These are phyloP conservation scores for Battus philenor DNA, from an alignment of 1,140 invertebrate genomes.

Conservation along the genomic window DNA sequence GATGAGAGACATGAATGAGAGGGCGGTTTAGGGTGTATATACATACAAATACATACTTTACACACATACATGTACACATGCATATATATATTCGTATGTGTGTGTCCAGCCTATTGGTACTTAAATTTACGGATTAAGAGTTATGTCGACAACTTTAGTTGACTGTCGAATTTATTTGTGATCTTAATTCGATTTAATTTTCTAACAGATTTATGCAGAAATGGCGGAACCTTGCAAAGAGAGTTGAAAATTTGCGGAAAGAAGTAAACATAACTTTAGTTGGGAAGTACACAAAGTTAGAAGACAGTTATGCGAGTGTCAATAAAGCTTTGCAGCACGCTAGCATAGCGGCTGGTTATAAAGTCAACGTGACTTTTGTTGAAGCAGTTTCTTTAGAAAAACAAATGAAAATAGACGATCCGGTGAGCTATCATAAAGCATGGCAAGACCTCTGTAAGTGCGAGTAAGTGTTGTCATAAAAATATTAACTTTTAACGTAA, in stretches of 20 bases:
- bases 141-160: no score
- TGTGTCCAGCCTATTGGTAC: no score
- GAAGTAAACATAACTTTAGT: constrained; percentile 95
- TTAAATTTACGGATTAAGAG: no score
- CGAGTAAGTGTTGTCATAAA: constrained; percentile 84
- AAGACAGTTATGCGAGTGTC: constrained; percentile 98
- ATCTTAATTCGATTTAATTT: no score
- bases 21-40: no score
- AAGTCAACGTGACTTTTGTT: constrained; percentile 92
- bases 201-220: constrained; percentile 86
- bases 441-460: constrained; percentile 94
- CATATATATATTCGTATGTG: no score
- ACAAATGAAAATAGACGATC: constrained; percentile 82
- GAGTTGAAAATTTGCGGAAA: constrained; percentile 86
- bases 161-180: no score
- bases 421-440: constrained; percentile 93
- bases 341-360: constrained; percentile 88
- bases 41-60: no score
- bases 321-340: constrained; percentile 97
- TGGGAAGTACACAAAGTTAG: constrained; percentile 98
- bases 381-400: constrained; percentile 93
- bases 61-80: no score
- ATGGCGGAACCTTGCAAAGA: constrained; percentile 93
- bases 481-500: no score
- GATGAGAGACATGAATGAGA: no score